Evolutionary conservation across 2,113 vertebrate species (phyloP).

Genomic region (Monopterus albus): DNA sequence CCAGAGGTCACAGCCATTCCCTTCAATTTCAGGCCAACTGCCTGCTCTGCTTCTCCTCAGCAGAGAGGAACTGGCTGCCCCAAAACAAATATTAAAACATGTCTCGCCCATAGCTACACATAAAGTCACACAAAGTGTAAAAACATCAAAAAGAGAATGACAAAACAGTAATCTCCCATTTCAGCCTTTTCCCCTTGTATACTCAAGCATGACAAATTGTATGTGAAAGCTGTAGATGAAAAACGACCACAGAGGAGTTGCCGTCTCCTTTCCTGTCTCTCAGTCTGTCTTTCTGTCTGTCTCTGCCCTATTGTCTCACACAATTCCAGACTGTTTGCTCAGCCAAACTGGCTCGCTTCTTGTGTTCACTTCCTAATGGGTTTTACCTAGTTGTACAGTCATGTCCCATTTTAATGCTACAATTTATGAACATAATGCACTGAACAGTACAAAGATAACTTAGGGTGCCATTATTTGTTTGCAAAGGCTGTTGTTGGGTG

Average conservation of each 20-base stretch:
- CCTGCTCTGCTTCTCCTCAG: constrained; percentile 40
- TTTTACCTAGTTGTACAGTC: constrained; percentile 1
- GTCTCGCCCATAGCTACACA: constrained; percentile 15
- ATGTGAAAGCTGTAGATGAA: constrained; percentile 31
- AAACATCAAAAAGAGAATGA: constrained; percentile 37
- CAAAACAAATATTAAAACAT: constrained; percentile 14
- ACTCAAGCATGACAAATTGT: constrained; percentile 33
- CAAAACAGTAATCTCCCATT: constrained; percentile 32
- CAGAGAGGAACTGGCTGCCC: constrained; percentile 18
- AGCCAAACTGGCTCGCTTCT: not conserved
- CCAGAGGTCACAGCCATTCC: constrained; percentile 72
- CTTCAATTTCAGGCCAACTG: constrained; percentile 63
- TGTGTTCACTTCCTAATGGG: not conserved
- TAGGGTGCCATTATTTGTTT: not conserved
- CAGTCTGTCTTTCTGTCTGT: not conserved
- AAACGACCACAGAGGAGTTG: constrained; percentile 19
- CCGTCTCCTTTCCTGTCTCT: constrained; percentile 4
- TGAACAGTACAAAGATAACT: not conserved
- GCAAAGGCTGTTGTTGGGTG: not conserved
- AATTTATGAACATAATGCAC: constrained; percentile 5
- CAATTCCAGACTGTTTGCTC: constrained; percentile 6
- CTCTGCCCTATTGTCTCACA: not conserved
- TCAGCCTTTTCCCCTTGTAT: constrained; percentile 8
- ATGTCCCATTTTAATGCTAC: not conserved
- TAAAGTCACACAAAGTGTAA: constrained; percentile 34